Evolutionary conservation across 2,113 vertebrate species (phyloP).

Genomic region (Gallinago paraguaiae): DNA sequence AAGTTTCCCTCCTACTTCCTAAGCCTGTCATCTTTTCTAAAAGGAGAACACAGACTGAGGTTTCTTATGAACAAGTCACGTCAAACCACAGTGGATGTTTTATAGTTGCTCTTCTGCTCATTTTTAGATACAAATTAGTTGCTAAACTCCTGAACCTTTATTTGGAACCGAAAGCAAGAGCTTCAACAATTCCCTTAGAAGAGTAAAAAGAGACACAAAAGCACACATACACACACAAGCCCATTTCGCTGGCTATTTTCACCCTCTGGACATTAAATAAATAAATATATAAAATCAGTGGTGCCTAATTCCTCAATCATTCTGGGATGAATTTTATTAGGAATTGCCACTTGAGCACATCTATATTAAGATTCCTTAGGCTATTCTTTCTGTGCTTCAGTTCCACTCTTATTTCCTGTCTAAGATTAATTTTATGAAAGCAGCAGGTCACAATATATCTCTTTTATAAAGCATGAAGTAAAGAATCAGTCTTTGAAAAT

Average conservation of each 20-base stretch:
- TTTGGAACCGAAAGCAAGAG: neutral
- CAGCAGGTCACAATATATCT: slow-evolving; percentile 13
- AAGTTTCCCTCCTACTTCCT: neutral
- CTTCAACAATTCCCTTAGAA: neutral
- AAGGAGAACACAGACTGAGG: neutral
- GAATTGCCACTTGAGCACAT: slow-evolving; percentile 39
- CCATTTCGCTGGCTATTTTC: no score
- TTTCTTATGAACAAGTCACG: neutral
- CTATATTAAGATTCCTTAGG: slow-evolving; percentile 52
- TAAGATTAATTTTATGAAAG: slow-evolving; percentile 50
- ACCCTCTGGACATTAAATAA: slow-evolving; percentile 10
- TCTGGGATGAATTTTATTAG: slow-evolving; percentile 33
- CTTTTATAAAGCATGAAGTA: slow-evolving; percentile 20
- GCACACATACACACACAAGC: neutral
- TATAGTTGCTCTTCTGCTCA: neutral
- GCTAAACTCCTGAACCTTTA: neutral
- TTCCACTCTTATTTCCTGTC: slow-evolving; percentile 21
- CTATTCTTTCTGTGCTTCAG: slow-evolving; percentile 18
- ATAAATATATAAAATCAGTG: slow-evolving; percentile 9
- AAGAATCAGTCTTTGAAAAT: slow-evolving; percentile 31
- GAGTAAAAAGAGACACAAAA: neutral
- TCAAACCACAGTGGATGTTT: neutral
- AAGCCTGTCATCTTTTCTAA: neutral
- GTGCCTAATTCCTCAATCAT: slow-evolving; percentile 32
- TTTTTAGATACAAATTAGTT: slow-evolving; percentile 27